Evolutionary conservation across 2,113 vertebrate genomes (phyloP), one percentile per base, ranked within the genome.

Genomic region (Anguilla japonica): DNA sequence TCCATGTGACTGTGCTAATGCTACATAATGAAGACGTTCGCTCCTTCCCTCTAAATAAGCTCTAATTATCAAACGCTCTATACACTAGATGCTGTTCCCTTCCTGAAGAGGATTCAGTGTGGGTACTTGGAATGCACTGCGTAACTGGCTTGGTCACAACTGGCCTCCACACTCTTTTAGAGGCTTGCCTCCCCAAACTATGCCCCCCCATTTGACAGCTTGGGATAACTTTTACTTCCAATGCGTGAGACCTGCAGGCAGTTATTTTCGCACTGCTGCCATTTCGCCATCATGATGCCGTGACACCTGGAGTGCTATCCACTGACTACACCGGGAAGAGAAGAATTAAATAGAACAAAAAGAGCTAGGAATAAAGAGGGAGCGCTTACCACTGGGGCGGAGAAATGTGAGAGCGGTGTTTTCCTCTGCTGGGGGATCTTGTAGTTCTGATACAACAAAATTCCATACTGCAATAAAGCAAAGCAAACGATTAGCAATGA

Each of bases 371-470:
- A 63, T 40, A 22, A 84, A 82, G 5, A 87, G 87, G 86, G 11
- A 87, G 87, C 87, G 83, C 97, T 97, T 95, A 98, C 97, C 95
- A 96, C 95, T 41, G 97, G 97, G 1, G 96, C 94, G 0, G 96
- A 93, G 91, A 97, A 98, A 86, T 96, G 95, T 56, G 96, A 95
- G 84, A 96, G 94, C 89, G 94, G 87, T 18, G 93, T 92, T 94
- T 97, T 98, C 87, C 96, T 96, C 91, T 97, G 96, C 91, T 96
- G 96, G 0, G 98, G 97, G 87, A 96, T 95, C 88, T 95, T 96
- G 90, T 97, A 99, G 92, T 96, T 99, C 94, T 99, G 97, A 91
- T 98, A 98, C 11, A 99, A 95, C 46, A 97, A 94, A 88, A 97
- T 96, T 81, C 98, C 98, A 39, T 97, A 97, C 98, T 99, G 94